A percentile compares a stretch with the other conserved stretches of the same genome.
phyloP scores from a whole-genome alignment of 2,888 invertebrate species.

The Clostera curtula region DNA sequence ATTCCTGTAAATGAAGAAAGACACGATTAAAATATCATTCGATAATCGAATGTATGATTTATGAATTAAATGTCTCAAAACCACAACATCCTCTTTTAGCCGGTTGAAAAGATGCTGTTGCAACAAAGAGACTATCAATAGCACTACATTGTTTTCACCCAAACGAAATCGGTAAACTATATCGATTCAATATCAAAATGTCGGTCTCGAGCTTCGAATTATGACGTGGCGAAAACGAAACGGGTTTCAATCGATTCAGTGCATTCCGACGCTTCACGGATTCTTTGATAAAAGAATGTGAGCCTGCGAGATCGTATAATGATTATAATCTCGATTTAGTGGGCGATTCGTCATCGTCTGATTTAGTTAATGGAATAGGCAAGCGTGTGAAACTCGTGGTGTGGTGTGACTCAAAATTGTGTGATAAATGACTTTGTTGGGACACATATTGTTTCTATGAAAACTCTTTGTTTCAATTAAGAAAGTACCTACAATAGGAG shows the following conservation, averaged over 20 bases:
- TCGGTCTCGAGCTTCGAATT: slow-evolving; percentile 50
- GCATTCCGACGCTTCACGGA: slow-evolving; percentile 68
- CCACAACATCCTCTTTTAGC: too few species aligned
- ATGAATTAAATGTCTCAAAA: too few species aligned
- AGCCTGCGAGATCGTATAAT: slow-evolving; percentile 57
- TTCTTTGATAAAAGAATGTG: slow-evolving; percentile 60
- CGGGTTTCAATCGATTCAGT: slow-evolving; percentile 65
- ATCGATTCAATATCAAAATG: slow-evolving; percentile 24
- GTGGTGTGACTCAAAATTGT: slow-evolving; percentile 39
- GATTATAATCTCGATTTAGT: slow-evolving; percentile 70
- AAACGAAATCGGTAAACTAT: slow-evolving; percentile 21
- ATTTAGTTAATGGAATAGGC: slow-evolving; percentile 70
- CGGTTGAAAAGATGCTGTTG: too few species aligned
- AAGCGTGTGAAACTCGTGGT: slow-evolving; percentile 62
- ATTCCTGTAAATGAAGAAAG: too few species aligned
- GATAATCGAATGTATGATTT: too few species aligned
- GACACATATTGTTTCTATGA: too few species aligned
- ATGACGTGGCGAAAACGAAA: slow-evolving; percentile 73
- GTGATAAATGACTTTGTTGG: slow-evolving; percentile 20
- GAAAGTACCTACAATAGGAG: too few species aligned
- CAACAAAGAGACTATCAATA: too few species aligned
- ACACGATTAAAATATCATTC: too few species aligned
- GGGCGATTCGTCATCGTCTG: slow-evolving; percentile 70
- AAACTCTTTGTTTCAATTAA: too few species aligned
- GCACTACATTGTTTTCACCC: slow-evolving; percentile 12